Evolutionary conservation across 2,888 invertebrate genomes (phyloP).

Genomic region (Brenthis hecate): DNA sequence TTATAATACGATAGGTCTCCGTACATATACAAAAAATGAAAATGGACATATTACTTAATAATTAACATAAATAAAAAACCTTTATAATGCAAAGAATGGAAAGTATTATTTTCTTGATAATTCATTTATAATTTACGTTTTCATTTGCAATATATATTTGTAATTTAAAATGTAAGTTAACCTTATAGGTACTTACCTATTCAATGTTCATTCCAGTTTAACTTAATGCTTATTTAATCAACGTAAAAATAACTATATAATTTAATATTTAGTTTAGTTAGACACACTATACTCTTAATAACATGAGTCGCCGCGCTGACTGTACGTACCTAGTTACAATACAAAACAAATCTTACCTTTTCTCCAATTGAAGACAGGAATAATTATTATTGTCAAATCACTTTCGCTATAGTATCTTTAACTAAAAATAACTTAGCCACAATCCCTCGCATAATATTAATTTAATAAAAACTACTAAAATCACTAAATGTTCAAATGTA

Average conservation of each 20-base stretch:
- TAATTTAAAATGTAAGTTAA: too few relatives aligned
- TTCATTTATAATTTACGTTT: too few relatives aligned
- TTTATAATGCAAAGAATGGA: too few relatives aligned
- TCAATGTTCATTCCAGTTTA: too few relatives aligned
- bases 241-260: neutral
- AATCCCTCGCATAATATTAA: conserved; percentile 4
- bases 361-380: neutral
- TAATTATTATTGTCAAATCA: neutral
- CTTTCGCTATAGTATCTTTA: conserved; percentile 12
- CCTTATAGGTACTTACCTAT: too few relatives aligned
- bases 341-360: conserved; percentile 29
- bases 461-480: conserved; percentile 24
- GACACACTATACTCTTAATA: neutral
- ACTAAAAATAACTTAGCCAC: conserved; percentile 2
- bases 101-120: too few relatives aligned
- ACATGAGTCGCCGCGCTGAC: conserved; percentile 6
- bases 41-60: too few relatives aligned
- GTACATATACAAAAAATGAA: too few relatives aligned
- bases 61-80: too few relatives aligned
- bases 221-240: neutral
- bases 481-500: conserved; percentile 27
- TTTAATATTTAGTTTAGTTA: neutral
- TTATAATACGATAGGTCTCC: too few relatives aligned
- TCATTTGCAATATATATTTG: too few relatives aligned
- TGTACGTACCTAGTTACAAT: conserved; percentile 42